Base-by-base conservation (phyloP, 2,797 vertebrate species). In the Tachyglossus aculeatus region DNA sequence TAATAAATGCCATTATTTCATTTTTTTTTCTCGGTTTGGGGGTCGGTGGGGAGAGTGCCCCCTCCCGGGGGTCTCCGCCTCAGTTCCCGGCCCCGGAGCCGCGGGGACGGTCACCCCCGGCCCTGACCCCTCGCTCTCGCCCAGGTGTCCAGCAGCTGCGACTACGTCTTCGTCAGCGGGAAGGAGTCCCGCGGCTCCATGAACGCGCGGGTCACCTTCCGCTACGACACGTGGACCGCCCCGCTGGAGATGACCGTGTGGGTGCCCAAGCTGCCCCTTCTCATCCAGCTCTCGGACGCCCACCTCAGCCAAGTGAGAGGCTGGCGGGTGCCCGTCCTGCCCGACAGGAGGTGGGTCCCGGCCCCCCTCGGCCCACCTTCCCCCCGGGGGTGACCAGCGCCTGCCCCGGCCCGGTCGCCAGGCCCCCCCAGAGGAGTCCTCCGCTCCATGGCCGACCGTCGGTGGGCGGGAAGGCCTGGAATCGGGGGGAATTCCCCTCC, bases 81-180 rank as follows among this genome's bases (percentile, higher is more conserved):
- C 31, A 32, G 6, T 1, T 19, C 33, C 43, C 21, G 36, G 36
- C 24, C 25, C 6, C n/a, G n/a, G n/a, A n/a, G n/a, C n/a, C n/a
- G n/a, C n/a, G n/a, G n/a, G n/a, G n/a, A n/a, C n/a, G n/a, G n/a
- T 19, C n/a, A 3, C 7, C 4, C n/a, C 6, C 14, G 18, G 1
- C 0, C 2, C 11, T 55, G 22, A 32, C 45, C 70, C 71, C 78
- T 36, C 21, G 22, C 32, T 83, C 61, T 85, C 48, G 77, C 59
- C 21, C 87, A 99, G 98, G 98, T 98, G 24, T 99, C 98, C 90
- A 96, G 95, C 92, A 97, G 95, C 89, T 99, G 98, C 0, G 98
- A 99, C 90, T 99, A 99, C 0, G 96, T 99, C 82, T 99, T 96
- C 0, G 98, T 99, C 74, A 99, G 98, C 0, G 98, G 98, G n/a